Evolutionary conservation across 2,888 invertebrate genomes (phyloP), one percentile per base, ranked within the genome.

Genomic region (Cylloceria caligata): DNA sequence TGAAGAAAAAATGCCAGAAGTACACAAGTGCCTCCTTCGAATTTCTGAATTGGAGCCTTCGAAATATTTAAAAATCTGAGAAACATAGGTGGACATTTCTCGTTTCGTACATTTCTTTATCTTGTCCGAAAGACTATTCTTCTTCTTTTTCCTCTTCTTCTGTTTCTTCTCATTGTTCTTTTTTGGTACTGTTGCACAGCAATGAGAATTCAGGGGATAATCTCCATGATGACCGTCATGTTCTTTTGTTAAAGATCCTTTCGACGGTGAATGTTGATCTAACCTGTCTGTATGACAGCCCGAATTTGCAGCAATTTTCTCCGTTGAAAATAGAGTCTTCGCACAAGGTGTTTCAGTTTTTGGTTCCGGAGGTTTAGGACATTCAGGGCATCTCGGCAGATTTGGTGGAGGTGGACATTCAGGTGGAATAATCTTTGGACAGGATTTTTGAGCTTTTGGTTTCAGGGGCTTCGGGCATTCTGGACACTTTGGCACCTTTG

Each of bases 391-490:
- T 9, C 36, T 60, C 36, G 60, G 82, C 6, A 72, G 30, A 6
- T 71, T 13, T 13, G 84, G 81, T 36, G 65, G n/a, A 34, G 81
- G 81, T 0, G 84, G 85, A 47, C 83, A 77, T 55, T 85, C 86
- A 0, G 85, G n/a, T n/a, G n/a, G 11, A n/a, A 16, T 64, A 0
- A 55, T 36, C 36, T 47, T 74, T 3, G 24, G 5, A 16, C 39
- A 19, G 7, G 77, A 27, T 68, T 71, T 16, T n/a, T 30, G 7
- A 24, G 49, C 16, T 27, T 71, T 69, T 16, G 55, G 64, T 13
- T 81, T 68, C 13, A 1, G 0, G 11, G 45, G 47, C 27, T 34
- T 34, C 6, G 81, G 83, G 45, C 68, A 79, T 49, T 83, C 64
- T 9, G 81, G 84, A 16, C 77, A 84, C 39, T 84, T 60, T 9